These are phyloP conservation scores for Phyllostomus hastatus DNA, from an alignment of 2,113 vertebrate species.

Conservation along the genomic window DNA sequence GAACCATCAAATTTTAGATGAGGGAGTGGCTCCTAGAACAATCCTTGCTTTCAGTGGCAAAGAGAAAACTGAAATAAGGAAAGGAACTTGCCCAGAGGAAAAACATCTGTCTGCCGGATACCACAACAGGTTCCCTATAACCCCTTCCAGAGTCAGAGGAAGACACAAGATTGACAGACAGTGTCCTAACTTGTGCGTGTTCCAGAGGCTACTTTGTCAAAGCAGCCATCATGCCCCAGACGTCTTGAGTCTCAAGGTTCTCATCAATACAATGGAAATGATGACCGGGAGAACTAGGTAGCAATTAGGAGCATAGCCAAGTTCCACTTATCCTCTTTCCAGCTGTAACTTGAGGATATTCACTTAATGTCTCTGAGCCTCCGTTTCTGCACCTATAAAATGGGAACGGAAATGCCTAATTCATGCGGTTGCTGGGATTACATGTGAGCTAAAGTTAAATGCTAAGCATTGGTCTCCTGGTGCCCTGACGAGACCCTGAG, in stretches of 20 bases:
- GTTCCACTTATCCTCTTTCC: neutral
- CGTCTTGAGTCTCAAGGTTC: neutral
- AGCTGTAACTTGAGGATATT: neutral
- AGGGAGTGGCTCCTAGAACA: neutral
- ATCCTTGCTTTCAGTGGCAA: neutral
- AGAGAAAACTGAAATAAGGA: neutral
- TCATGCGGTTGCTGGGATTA: neutral
- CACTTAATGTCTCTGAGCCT: neutral
- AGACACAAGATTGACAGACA: neutral
- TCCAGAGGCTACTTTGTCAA: neutral
- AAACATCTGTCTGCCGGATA: neutral
- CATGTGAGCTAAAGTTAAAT: neutral
- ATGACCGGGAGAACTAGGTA: neutral
- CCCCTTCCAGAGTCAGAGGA: neutral
- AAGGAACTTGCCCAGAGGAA: neutral
- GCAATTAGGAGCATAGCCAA: fast-evolving
- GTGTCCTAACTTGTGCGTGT: neutral
- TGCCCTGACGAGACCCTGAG: neutral
- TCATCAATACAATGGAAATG: neutral
- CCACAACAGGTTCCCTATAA: fast-evolving
- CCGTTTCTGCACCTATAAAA: neutral
- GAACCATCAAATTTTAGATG: neutral
- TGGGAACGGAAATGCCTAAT: neutral
- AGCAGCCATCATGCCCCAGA: neutral
- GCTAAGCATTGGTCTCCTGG: neutral